Evolutionary conservation across 2,113 vertebrate genomes (phyloP).

Genomic region (Chauna torquata): DNA sequence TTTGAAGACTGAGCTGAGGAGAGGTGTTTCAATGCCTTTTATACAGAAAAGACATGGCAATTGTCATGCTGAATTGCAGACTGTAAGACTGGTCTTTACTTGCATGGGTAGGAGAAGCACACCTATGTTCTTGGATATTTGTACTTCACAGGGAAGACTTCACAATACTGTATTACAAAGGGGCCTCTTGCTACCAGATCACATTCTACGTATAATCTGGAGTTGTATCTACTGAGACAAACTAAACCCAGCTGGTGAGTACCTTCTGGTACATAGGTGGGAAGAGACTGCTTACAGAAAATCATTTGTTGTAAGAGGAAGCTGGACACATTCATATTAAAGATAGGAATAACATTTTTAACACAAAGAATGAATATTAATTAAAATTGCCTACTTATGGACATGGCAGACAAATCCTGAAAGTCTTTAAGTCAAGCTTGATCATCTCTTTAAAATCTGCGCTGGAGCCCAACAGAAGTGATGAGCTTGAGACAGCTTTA

Average conservation of each 20-base stretch:
- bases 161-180: neutral
- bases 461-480: neutral
- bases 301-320: neutral
- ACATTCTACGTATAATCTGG: neutral
- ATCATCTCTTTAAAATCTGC: neutral
- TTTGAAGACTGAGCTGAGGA: neutral
- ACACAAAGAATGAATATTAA: neutral
- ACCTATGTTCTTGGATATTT: neutral
- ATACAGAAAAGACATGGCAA: neutral
- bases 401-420: neutral
- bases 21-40: neutral
- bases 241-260: neutral
- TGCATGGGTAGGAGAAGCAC: neutral
- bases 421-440: neutral
- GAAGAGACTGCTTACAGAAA: neutral
- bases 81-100: neutral
- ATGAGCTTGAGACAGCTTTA: constrained; percentile 44
- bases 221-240: neutral
- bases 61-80: neutral
- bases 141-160: neutral
- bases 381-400: neutral
- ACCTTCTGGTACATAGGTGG: neutral
- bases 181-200: neutral
- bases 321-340: neutral
- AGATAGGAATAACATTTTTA: neutral